phyloP scores from a whole-genome alignment of 2,888 invertebrate genomes.

The Conchocele bisecta region DNA sequence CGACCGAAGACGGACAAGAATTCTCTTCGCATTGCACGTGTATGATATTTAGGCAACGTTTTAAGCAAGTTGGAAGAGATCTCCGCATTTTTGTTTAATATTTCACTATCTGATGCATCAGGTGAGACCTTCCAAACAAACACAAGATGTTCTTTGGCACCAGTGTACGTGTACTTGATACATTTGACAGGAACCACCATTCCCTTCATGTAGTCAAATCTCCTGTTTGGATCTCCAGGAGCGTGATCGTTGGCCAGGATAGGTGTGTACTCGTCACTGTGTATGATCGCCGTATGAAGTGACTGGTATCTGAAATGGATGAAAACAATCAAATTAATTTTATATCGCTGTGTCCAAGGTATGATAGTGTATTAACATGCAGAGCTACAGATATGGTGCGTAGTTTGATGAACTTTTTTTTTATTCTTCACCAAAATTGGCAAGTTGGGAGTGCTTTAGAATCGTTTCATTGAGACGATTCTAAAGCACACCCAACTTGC shows the following conservation, averaged over 20 bases:
- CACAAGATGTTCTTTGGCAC: conserved; percentile 21
- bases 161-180: conserved; percentile 21
- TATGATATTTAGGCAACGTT: conserved; percentile 2
- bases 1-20: conserved; percentile 10
- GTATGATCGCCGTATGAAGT: conserved; percentile 5
- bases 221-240: conserved; percentile 17
- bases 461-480: no score
- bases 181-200: conserved; percentile 27
- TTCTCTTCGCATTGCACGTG: conserved; percentile 4
- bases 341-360: no score
- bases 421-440: no score
- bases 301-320: conserved; percentile 1
- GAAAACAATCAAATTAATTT: no score
- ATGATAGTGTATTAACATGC: no score
- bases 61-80: background rate
- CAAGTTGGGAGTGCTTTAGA: no score
- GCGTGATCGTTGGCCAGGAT: conserved; percentile 14
- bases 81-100: conserved; percentile 10
- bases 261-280: background rate
- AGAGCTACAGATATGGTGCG: no score
- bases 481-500: no score
- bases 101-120: background rate
- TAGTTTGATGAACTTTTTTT: no score
- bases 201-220: conserved; percentile 19
- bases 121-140: conserved; percentile 15